A percentile compares a stretch with the other conserved stretches of the same genome.
phyloP scores from a whole-genome alignment of 2,888 invertebrate genomes.

The Serripes groenlandicus region DNA sequence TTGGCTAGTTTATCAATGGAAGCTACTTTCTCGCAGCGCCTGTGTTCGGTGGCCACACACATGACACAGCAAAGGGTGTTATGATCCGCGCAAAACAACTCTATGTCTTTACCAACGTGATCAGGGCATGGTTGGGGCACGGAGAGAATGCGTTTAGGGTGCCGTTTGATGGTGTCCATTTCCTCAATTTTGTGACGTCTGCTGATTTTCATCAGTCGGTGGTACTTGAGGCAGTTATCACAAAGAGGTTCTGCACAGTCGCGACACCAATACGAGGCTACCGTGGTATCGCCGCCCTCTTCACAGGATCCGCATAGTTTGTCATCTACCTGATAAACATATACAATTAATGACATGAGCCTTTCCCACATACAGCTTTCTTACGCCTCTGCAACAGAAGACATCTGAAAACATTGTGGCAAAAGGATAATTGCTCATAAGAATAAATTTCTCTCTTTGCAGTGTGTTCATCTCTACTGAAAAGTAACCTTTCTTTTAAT shows the following conservation, averaged over 20 bases:
- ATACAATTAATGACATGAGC: no score
- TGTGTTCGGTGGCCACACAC: conserved; percentile 68
- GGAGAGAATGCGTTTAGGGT: conserved; percentile 63
- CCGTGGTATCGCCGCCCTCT: conserved; percentile 61
- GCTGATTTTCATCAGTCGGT: conserved; percentile 66
- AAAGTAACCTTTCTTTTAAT: no score
- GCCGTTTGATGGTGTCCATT: conserved; percentile 62
- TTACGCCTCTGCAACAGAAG: no score
- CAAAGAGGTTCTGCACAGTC: conserved; percentile 67
- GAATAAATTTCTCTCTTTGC: no score
- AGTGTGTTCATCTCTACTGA: no score
- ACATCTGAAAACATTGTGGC: no score
- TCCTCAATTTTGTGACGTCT: conserved; percentile 67
- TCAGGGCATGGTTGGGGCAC: conserved; percentile 68
- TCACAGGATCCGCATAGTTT: conserved; percentile 66
- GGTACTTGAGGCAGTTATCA: conserved; percentile 66
- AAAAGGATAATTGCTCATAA: no score
- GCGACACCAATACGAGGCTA: conserved; percentile 69
- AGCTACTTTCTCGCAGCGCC: conserved; percentile 66
- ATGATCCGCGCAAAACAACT: conserved; percentile 67
- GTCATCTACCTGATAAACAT: conserved; percentile 61
- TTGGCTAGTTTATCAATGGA: conserved; percentile 68
- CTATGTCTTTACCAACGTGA: conserved; percentile 68
- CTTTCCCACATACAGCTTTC: no score
- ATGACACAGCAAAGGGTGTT: conserved; percentile 66